Conservation (phyloP, 2,888 invertebrate genomes). For the Lasioglossum marginatum region DNA sequence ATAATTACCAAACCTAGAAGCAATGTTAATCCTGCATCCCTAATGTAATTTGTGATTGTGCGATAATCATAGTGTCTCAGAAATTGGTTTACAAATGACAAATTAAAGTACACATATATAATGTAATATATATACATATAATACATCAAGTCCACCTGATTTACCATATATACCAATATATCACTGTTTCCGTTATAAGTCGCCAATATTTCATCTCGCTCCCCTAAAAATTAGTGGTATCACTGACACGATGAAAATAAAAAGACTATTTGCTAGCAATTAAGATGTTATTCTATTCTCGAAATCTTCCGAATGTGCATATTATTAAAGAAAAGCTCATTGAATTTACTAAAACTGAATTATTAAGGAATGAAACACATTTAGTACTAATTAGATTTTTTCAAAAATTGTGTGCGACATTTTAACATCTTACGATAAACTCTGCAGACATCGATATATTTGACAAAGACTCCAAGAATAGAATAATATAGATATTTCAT, state of each 20-base stretch:
- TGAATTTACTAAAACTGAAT: background rate
- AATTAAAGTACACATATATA: slow-evolving; percentile 26
- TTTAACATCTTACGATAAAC: slow-evolving; percentile 7
- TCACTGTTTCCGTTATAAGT: slow-evolving; percentile 13
- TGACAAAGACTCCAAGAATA: background rate
- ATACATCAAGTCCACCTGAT: slow-evolving; percentile 50
- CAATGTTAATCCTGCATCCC: slow-evolving; percentile 70
- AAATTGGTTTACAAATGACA: slow-evolving; percentile 53
- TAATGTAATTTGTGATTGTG: slow-evolving; percentile 66
- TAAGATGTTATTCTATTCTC: background rate
- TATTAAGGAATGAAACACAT: background rate
- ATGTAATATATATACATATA: background rate
- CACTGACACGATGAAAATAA: background rate
- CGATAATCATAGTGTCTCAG: slow-evolving; percentile 75
- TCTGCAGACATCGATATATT: background rate
- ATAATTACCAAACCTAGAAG: slow-evolving; percentile 68
- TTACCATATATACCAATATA: background rate
- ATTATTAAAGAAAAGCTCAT: background rate
- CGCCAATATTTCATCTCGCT: background rate
- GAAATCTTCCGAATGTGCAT: background rate
- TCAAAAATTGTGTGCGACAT: background rate
- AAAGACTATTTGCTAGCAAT: background rate
- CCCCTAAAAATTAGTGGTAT: slow-evolving; percentile 2
- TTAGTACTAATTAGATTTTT: background rate
- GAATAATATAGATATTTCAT: slow-evolving; percentile 1